Evolutionary conservation across 1,140 invertebrate species (phyloP).

Genomic region (Eufriesea mexicana): DNA sequence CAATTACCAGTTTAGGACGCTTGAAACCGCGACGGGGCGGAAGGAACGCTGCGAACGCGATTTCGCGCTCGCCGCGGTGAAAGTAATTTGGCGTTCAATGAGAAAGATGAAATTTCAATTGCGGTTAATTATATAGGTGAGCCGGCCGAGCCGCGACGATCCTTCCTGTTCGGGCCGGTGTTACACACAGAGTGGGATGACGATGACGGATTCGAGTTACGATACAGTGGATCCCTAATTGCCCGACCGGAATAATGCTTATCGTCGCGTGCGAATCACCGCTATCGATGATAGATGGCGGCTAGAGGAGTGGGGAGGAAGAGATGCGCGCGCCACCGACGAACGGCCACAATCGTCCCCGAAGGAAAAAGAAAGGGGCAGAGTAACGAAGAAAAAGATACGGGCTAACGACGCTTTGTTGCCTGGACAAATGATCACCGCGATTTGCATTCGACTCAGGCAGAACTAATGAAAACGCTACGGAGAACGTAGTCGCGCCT

Average conservation of each 20-base stretch:
- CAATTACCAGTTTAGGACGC: conserved; percentile 15
- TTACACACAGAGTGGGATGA: conserved; percentile 28
- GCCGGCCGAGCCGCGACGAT: too few species aligned
- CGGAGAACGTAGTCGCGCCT: background rate
- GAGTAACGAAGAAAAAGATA: background rate
- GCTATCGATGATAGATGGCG: conserved; percentile 48
- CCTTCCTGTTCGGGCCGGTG: background rate
- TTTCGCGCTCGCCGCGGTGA: conserved; percentile 26
- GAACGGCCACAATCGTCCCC: background rate
- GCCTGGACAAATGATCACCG: background rate
- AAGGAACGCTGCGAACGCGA: conserved; percentile 27
- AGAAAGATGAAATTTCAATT: conserved; percentile 14
- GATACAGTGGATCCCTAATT: conserved; percentile 56
- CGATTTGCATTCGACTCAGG: conserved; percentile 6
- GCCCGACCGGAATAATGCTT: conserved; percentile 38
- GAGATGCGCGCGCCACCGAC: background rate
- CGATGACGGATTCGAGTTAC: conserved; percentile 60
- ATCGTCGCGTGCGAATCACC: conserved; percentile 50
- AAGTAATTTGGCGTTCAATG: background rate
- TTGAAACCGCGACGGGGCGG: background rate
- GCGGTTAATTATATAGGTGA: conserved; percentile 29
- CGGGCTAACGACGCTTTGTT: conserved; percentile 16
- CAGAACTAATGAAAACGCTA: background rate
- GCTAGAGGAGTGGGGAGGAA: background rate
- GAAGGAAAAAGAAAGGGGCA: conserved; percentile 1